Base-by-base conservation (phyloP, 30 jellyfish, hydroid and myxozoan genomes). In the Calvadosia cruxmelitensis region DNA sequence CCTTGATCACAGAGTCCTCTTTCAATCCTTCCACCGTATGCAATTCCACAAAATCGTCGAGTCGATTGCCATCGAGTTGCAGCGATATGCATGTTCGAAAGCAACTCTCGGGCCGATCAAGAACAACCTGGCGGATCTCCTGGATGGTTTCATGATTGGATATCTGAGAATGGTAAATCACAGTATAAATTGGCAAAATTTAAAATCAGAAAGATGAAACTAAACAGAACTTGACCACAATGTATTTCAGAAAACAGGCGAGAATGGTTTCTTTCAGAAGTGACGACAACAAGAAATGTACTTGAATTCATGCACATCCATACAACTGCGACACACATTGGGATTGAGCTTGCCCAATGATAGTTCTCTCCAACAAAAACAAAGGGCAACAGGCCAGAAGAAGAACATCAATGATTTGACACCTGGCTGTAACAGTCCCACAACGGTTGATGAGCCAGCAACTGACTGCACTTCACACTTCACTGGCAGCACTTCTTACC, bases 101-200 rank as follows among this genome's bases (percentile, higher is more conserved):
- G 53, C 95, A 91, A 53, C 99, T 77, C 34, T 91, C 99, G 33
- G 99, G 94, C 33, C 92, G 51, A 36, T 91, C 99, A 31, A 91
- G 88, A 3, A 91, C 85, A 25, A 84, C 95, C 65, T 91, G 99
- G 13, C 95, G 80, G 33, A 91, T 83, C 49, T 91, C 99, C 61
- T 91, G 99, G 34, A 91, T 94, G 53, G 99, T 91, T 51, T 91
- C 99, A 72, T 91, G 99, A 31, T 91, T 91, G 27, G 95, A 83
- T 12, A 91, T 78, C 95, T 83, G 48, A 10, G 65, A 69, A 53
- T 30, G 24, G 26, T 29, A 34, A 26, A 10, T 27, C 12, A 57
- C 61, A 10, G 13, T 10, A 13, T 27, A 57, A 24, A 24, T 5
- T 5, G 7, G 27, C 32, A 57, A 57, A 57, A 5, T 57, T n/a